phyloP scores from a whole-genome alignment of 2,888 invertebrate species.

The Phoenoteleia sp. region DNA sequence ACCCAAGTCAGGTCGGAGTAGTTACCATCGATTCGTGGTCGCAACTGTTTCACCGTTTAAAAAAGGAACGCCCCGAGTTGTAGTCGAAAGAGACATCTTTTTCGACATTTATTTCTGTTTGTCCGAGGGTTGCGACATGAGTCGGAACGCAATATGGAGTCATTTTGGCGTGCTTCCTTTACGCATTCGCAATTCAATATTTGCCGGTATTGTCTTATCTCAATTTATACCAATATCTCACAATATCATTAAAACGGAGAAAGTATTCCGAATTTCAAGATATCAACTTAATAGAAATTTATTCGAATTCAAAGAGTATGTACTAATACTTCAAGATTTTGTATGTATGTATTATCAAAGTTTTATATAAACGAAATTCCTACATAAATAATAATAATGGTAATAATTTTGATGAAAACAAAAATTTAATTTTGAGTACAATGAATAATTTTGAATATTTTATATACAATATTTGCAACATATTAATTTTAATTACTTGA shows the following conservation, averaged over 20 bases:
- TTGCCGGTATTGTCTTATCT: slow-evolving; percentile 54
- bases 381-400: too few relatives aligned
- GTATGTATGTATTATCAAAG: too few relatives aligned
- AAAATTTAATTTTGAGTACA: too few relatives aligned
- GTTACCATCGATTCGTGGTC: slow-evolving; percentile 86
- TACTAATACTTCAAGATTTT: too few relatives aligned
- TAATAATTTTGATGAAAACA: too few relatives aligned
- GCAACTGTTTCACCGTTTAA: slow-evolving; percentile 86
- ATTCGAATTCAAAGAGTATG: too few relatives aligned
- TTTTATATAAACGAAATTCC: too few relatives aligned
- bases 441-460: too few relatives aligned
- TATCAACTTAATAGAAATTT: too few relatives aligned
- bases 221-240: slow-evolving; percentile 3
- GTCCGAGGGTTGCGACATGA: slow-evolving; percentile 82
- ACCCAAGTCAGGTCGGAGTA: slow-evolving; percentile 85
- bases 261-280: too few relatives aligned
- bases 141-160: slow-evolving; percentile 80
- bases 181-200: slow-evolving; percentile 61
- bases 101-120: slow-evolving; percentile 85
- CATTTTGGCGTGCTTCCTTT: slow-evolving; percentile 74
- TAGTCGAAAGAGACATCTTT: slow-evolving; percentile 83
- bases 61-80: slow-evolving; percentile 84
- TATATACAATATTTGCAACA: too few relatives aligned
- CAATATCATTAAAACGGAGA: neutral
- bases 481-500: too few relatives aligned